A percentile compares a stretch with the other conserved stretches of the same genome.
These are phyloP conservation scores for Macaca mulatta DNA, from an alignment of 2,113 vertebrate species.

Conservation along the genomic window DNA sequence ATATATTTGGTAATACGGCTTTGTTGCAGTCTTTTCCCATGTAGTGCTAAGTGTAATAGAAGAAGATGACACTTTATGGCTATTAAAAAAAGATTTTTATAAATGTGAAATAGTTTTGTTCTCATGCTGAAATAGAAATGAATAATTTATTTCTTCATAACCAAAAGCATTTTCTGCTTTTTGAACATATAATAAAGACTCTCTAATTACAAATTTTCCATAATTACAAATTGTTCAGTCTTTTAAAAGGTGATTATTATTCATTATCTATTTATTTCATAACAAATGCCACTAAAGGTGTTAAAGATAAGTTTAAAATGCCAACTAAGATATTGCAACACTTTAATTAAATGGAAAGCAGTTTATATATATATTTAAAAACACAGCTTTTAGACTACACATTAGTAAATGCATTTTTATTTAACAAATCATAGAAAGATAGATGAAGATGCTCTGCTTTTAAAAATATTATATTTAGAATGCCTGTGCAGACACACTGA, in stretches of 20 bases:
- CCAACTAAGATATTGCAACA: conserved; percentile 16
- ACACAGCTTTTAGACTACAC: conserved; percentile 69
- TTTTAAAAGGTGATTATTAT: conserved; percentile 69
- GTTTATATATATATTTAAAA: conserved; percentile 76
- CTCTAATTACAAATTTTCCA: conserved; percentile 76
- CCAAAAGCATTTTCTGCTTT: conserved; percentile 77
- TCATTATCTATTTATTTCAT: conserved; percentile 69
- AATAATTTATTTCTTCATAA: conserved; percentile 78
- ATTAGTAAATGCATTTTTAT: conserved; percentile 80
- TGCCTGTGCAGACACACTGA: conserved; percentile 79
- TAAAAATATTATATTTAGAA: conserved; percentile 85
- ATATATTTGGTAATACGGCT: conserved; percentile 85
- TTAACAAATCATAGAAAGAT: conserved; percentile 81
- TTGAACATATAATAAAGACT: conserved; percentile 69
- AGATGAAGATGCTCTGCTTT: conserved; percentile 82
- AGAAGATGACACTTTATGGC: conserved; percentile 75
- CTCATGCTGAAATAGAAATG: conserved; percentile 71
- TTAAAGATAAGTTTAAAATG: conserved; percentile 75
- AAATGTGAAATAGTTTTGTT: conserved; percentile 75
- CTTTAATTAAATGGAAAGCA: conserved; percentile 73
- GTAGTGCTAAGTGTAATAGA: conserved; percentile 76
- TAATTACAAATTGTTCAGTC: conserved; percentile 77
- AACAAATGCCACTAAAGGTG: conserved; percentile 68
- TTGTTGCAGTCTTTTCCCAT: conserved; percentile 80
- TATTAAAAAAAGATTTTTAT: conserved; percentile 72